Evolutionary conservation across 2,797 vertebrate species (phyloP).

Genomic region (Parotocinclus haroldoi): DNA sequence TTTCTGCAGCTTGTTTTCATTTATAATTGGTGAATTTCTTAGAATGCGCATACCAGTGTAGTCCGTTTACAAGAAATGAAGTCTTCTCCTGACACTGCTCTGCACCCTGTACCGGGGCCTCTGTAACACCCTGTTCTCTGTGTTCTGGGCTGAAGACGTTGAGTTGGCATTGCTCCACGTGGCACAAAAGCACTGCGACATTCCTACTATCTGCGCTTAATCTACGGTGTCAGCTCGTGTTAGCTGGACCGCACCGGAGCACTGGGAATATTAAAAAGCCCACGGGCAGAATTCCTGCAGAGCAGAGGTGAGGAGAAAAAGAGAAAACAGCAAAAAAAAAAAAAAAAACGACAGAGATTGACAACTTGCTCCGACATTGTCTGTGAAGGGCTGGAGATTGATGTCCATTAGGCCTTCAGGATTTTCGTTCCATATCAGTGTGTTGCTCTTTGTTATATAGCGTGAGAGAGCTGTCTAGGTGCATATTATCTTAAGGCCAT

Average conservation of each 20-base stretch:
- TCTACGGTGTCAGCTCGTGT: slow-evolving; percentile 99
- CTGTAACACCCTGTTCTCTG: slow-evolving; percentile 52
- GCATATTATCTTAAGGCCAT: no score
- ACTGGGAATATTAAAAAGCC: slow-evolving; percentile 94
- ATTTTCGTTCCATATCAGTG: no score
- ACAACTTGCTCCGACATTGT: no score
- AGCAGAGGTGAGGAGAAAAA: slow-evolving; percentile 61
- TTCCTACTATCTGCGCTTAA: slow-evolving; percentile 99
- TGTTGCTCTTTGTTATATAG: no score
- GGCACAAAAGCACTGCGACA: slow-evolving; percentile 92
- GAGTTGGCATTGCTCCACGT: slow-evolving; percentile 91
- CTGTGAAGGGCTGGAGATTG: no score
- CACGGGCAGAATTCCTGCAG: slow-evolving; percentile 91
- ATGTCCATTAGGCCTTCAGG: no score
- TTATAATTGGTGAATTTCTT: no score
- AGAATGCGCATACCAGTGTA: no score
- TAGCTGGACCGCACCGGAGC: slow-evolving; percentile 95
- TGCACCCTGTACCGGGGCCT: slow-evolving; percentile 18
- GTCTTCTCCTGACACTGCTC: slow-evolving; percentile 11
- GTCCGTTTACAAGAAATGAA: slow-evolving; percentile 18
- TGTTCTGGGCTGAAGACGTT: slow-evolving; percentile 76
- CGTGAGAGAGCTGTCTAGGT: no score
- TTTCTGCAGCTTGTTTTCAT: slow-evolving; percentile 2
- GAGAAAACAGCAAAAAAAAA: slow-evolving; percentile 55
- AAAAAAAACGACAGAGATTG: slow-evolving; percentile 10